These are phyloP conservation scores for Heptranchias perlo DNA, from an alignment of 2,113 vertebrate genomes.

Conservation along the genomic window DNA sequence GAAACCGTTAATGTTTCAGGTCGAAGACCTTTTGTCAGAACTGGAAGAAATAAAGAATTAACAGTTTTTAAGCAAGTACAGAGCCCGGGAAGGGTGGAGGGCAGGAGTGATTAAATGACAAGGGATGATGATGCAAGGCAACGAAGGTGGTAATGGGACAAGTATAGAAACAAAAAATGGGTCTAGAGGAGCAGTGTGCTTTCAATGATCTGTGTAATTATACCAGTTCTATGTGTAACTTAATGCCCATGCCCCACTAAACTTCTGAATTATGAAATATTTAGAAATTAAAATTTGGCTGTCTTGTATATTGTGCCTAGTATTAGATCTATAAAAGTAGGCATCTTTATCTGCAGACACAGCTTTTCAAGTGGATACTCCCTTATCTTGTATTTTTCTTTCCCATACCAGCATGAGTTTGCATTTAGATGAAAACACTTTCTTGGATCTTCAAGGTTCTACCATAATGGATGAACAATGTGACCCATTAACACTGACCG, in stretches of 20 bases:
- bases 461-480: constrained; percentile 49
- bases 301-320: neutral
- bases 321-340: neutral
- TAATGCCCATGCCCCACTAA: neutral
- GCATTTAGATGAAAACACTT: constrained; percentile 64
- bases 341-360: neutral
- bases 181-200: too few species aligned
- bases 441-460: constrained; percentile 48
- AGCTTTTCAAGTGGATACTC: neutral
- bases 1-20: too few species aligned
- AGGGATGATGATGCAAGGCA: too few species aligned
- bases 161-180: too few species aligned
- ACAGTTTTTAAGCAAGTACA: too few species aligned
- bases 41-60: too few species aligned
- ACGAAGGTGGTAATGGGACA: too few species aligned
- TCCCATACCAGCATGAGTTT: constrained; percentile 75
- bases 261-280: neutral
- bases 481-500: constrained; percentile 58
- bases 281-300: neutral
- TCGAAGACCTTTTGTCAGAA: too few species aligned
- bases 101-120: too few species aligned
- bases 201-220: neutral
- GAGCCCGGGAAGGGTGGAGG: too few species aligned
- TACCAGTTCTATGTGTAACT: neutral
- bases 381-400: constrained; percentile 38